These are phyloP conservation scores for Steinernema hermaphroditum DNA, from an alignment of 2,888 invertebrate genomes.

Conservation along the genomic window DNA sequence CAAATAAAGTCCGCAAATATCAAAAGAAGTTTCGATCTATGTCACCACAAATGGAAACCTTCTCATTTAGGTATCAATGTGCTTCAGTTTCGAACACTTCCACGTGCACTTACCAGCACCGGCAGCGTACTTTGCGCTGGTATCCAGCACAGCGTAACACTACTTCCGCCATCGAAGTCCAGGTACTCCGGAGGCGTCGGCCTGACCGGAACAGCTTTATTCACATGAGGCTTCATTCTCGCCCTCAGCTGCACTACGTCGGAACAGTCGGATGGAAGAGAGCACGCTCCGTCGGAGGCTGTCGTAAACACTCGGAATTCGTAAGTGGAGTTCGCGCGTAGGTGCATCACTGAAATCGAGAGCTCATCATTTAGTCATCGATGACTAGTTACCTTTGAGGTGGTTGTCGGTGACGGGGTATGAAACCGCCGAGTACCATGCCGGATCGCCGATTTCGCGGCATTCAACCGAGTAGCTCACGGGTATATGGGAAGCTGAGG, in stretches of 20 bases:
- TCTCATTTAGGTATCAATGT: too few relatives aligned
- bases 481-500: slow-evolving; percentile 10
- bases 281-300: slow-evolving; percentile 47
- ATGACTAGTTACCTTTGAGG: slow-evolving; percentile 45
- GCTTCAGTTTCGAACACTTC: not conserved
- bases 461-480: slow-evolving; percentile 61
- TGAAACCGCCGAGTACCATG: slow-evolving; percentile 57
- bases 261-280: slow-evolving; percentile 57
- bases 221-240: slow-evolving; percentile 8
- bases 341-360: slow-evolving; percentile 57
- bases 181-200: slow-evolving; percentile 63
- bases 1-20: too few relatives aligned
- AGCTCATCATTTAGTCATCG: not conserved
- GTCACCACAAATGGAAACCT: too few relatives aligned
- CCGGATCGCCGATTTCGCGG: slow-evolving; percentile 61
- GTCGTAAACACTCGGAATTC: slow-evolving; percentile 64
- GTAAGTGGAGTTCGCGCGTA: slow-evolving; percentile 63
- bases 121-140: slow-evolving; percentile 64
- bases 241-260: slow-evolving; percentile 59
- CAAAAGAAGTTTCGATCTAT: too few relatives aligned
- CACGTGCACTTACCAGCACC: slow-evolving; percentile 48
- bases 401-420: slow-evolving; percentile 57
- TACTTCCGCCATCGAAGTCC: slow-evolving; percentile 59
- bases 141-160: slow-evolving; percentile 64
- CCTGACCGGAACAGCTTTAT: slow-evolving; percentile 51